Evolutionary conservation across 2,113 vertebrate species (phyloP).

Genomic region (Columbina picui): DNA sequence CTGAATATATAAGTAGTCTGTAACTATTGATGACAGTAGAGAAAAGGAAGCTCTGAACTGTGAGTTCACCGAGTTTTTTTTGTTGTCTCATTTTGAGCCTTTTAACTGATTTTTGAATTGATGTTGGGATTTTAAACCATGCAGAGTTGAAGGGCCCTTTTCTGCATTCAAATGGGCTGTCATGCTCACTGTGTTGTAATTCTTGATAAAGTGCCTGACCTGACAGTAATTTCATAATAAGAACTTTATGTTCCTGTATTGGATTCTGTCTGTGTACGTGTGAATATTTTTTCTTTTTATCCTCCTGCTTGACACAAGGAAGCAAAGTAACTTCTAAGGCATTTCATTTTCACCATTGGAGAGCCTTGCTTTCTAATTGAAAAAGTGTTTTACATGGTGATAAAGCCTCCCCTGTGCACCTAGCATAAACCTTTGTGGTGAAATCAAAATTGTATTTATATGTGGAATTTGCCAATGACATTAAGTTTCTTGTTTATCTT

Average conservation of each 20-base stretch:
- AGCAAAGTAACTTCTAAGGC: background rate
- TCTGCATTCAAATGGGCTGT: background rate
- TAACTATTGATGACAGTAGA: background rate
- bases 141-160: background rate
- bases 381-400: background rate
- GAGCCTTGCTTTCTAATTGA: background rate
- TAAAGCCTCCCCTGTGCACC: background rate
- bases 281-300: background rate
- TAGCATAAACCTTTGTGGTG: background rate
- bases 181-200: background rate
- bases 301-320: background rate
- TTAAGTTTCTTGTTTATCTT: background rate
- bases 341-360: background rate
- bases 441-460: background rate
- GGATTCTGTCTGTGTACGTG: background rate
- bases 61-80: background rate
- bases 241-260: conserved; percentile 25
- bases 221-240: conserved; percentile 34
- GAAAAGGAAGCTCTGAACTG: background rate
- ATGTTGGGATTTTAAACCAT: background rate
- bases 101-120: background rate
- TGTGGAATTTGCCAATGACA: background rate
- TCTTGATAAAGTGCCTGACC: conserved; percentile 28
- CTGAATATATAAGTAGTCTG: background rate
- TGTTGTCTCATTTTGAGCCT: background rate